Conservation (phyloP, 2,797 vertebrate species). For the Orestias chungarensis region DNA sequence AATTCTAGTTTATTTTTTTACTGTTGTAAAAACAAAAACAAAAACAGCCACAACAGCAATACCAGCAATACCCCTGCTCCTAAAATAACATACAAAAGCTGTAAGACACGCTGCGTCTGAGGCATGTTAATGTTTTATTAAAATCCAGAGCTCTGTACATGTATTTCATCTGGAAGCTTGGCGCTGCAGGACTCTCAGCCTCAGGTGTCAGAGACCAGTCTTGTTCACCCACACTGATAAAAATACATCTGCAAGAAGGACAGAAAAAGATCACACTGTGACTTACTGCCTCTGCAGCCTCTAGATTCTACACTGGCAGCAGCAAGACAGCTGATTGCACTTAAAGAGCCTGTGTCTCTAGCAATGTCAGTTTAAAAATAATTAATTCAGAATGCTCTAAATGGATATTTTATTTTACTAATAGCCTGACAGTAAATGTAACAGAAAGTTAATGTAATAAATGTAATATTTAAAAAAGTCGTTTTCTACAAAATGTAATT, state of each 20-base stretch:
- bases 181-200: conserved; percentile 53
- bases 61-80: conserved; percentile 22
- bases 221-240: conserved; percentile 59
- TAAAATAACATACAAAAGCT: conserved; percentile 24
- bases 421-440: neutral
- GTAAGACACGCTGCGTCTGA: conserved; percentile 14
- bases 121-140: conserved; percentile 54
- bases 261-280: conserved; percentile 57
- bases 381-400: neutral
- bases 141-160: conserved; percentile 33
- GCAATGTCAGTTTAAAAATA: neutral
- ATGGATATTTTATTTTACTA: neutral
- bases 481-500: no score
- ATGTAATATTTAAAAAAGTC: no score
- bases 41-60: conserved; percentile 11
- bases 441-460: neutral
- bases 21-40: conserved; percentile 17
- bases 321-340: conserved; percentile 34
- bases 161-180: conserved; percentile 33
- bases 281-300: conserved; percentile 40
- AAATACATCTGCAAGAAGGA: conserved; percentile 64
- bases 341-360: conserved; percentile 15
- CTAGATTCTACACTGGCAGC: conserved; percentile 55
- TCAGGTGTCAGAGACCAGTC: conserved; percentile 44
- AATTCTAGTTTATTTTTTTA: conserved; percentile 31